Evolutionary conservation across 2,113 vertebrate genomes (phyloP), one percentile per base, ranked within the genome.

Genomic region (Lasiurus borealis): DNA sequence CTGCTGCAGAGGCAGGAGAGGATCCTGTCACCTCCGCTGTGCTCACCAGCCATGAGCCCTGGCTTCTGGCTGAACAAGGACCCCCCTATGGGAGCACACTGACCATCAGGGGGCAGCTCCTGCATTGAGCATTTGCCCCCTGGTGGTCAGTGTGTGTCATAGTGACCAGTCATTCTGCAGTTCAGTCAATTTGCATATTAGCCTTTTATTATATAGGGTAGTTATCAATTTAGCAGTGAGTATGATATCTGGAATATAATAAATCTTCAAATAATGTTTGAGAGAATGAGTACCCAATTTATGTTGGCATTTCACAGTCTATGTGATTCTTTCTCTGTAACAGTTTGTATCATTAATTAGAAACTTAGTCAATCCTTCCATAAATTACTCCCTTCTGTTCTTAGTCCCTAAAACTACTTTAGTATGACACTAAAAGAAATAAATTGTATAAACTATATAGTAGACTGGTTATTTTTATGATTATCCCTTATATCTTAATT

Each of bases 211-310:
- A 57, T 57, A 57, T 21, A 57, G 54, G 19, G 21, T 25, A 88
- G 64, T 86, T 76, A 82, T 66, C 36, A 83, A 78, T 95, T 88
- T 80, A 85, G 78, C 19, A 83, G 73, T 64, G 72, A 85, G 34
- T 59, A 7, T 50, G 31, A 23, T 86, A 44, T 57, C 25, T 77
- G 25, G n/a, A 16, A 91, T 3, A 91, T 72, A 54, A 29, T 73
- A 91, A 91, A 68, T 89, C 34, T 93, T 93, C 69, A 94, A 86
- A 83, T 88, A 88, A 81, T 89, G 46, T 88, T 82, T 91, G 7
- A 7, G 40, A 52, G 83, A 95, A 80, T 81, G 27, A 96, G 25
- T 57, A 12, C 3, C 54, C 91, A 18, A 85, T 95, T 93, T 71
- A 90, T 81, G 46, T 64, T 88, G 15, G 13, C 90, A 91, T 88